Evolutionary conservation across 2,113 vertebrate genomes (phyloP), one percentile per base, ranked within the genome.

Genomic region (Myotis davidii): DNA sequence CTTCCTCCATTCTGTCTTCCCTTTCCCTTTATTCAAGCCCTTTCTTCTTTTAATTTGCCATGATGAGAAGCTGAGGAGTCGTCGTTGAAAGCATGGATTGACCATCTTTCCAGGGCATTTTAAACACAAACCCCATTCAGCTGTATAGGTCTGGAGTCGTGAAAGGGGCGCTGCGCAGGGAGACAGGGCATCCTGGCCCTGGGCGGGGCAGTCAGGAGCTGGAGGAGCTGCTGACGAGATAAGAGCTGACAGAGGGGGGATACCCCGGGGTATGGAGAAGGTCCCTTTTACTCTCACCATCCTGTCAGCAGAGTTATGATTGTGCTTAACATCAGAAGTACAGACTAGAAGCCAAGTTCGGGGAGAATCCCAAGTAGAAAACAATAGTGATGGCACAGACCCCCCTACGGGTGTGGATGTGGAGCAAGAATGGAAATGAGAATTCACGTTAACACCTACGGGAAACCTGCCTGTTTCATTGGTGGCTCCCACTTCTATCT

Each of bases 201-300:
- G 0, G 9, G 56, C 20, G 27, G 14, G 5, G 25, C 0, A 0
- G 25, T 9, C 17, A 20, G 34, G 20, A 84, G 48, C 23, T 0
- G 0, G 2, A 16, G 34, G 42, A 50, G 0, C 2, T 39, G 67
- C 37, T 32, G 3, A 45, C 3, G 13, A 23, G 34, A 61, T n/a
- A 45, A 13, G 23, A 50, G 52, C 64, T 32, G 13, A 32, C 12
- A 27, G 5, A 25, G 23, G 20, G 39, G 45, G n/a, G 59, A 67
- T 5, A 7, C 23, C n/a, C 8, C 8, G 13, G 52, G 10, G 27
- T 12, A 13, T 1, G 3, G 10, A 77, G 37, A 42, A 23, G 32
- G 70, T 11, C 32, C 29, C 48, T 20, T 56, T 64, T 23, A 7
- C 32, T 48, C 70, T 34, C 52, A 5, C 67, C 48, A 45, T 69